Percentiles rank a stretch among this genome's conserved stretches.
These are phyloP conservation scores for Sterrhoptilus dennistouni DNA, from an alignment of 2,113 vertebrate genomes.

Conservation along the genomic window DNA sequence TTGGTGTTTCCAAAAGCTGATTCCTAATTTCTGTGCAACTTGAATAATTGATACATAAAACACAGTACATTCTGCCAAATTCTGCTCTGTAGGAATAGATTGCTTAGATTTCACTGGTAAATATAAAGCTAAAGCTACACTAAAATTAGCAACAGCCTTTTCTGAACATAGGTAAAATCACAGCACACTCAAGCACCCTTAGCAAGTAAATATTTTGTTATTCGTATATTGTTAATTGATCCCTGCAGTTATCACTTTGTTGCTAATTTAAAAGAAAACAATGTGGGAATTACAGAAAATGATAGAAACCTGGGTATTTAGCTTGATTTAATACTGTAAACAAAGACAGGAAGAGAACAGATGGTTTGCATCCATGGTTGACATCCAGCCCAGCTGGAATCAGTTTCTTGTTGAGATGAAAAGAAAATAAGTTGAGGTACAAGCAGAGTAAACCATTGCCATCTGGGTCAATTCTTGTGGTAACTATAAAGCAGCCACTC, in stretches of 20 bases:
- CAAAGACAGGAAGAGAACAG: slow-evolving; percentile 38
- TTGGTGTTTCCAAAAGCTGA: neutral
- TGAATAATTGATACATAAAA: neutral
- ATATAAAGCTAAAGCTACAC: neutral
- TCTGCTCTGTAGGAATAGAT: neutral
- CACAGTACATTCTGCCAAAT: neutral
- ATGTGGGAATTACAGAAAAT: neutral
- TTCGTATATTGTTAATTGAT: slow-evolving; percentile 18
- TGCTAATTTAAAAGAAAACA: slow-evolving; percentile 7
- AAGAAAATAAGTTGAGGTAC: slow-evolving; percentile 7
- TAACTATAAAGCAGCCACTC: slow-evolving; percentile 7
- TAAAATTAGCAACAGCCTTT: neutral
- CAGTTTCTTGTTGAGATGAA: slow-evolving; percentile 25
- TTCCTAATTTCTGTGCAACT: neutral
- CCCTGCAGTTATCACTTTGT: neutral
- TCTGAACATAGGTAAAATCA: neutral
- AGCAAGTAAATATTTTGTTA: slow-evolving; percentile 1
- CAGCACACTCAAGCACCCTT: neutral
- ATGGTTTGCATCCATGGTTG: neutral
- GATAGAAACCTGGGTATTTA: slow-evolving; percentile 25
- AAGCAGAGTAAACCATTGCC: slow-evolving; percentile 11
- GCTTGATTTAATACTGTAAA: slow-evolving; percentile 26
- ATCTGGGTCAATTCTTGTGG: slow-evolving; percentile 35
- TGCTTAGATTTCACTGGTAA: neutral
- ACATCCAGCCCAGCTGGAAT: slow-evolving; percentile 15